Conservation (phyloP, 2,113 vertebrate genomes). For the Melanocharis versteri region DNA sequence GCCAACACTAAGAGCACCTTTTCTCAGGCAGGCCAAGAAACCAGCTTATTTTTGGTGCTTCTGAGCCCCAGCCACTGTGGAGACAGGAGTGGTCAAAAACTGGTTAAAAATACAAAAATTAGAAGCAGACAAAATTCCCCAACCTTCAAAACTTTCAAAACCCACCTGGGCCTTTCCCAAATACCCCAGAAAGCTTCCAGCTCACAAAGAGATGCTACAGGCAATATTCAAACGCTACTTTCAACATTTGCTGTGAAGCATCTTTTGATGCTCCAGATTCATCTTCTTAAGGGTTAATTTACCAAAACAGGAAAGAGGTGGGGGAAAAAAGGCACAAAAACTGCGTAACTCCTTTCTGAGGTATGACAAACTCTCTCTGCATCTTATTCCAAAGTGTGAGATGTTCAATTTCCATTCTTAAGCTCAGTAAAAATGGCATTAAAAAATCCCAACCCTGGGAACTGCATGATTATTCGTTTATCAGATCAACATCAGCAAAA, state of each 20-base stretch:
- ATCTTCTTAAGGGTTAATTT: not conserved
- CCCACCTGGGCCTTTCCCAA: not conserved
- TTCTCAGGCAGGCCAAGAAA: not conserved
- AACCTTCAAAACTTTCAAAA: not conserved
- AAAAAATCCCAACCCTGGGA: not conserved
- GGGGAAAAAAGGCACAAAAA: not conserved
- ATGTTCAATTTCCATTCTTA: constrained; percentile 10
- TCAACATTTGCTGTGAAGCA: not conserved
- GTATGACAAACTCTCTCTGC: not conserved
- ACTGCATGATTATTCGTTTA: not conserved
- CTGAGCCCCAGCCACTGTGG: not conserved
- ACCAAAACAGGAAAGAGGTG: not conserved
- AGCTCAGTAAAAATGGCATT: constrained; percentile 3
- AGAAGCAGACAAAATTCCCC: not conserved
- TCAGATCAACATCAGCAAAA: constrained; percentile 34
- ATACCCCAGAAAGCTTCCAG: not conserved
- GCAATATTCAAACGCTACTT: not conserved
- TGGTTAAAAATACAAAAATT: not conserved
- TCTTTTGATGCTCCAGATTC: not conserved
- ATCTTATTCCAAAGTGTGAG: not conserved
- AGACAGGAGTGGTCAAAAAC: not conserved
- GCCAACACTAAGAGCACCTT: not conserved
- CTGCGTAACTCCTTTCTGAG: not conserved
- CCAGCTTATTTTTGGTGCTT: not conserved
- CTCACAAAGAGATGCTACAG: not conserved